Evolutionary conservation across 2,888 invertebrate species (phyloP).

Genomic region (Amblyjoppa proteus): DNA sequence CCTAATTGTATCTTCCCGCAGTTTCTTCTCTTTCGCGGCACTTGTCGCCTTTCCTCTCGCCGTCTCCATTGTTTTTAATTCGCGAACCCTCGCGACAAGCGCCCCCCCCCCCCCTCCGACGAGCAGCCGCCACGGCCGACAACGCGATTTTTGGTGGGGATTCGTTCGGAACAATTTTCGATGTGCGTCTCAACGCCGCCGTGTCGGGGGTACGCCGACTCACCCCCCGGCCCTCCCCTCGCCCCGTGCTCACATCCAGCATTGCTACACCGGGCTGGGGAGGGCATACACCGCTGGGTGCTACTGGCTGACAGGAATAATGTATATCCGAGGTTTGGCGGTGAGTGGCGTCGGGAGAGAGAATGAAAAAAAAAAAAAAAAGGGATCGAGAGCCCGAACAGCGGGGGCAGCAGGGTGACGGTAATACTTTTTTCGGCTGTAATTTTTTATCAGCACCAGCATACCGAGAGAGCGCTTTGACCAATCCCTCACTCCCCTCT

Average conservation of each 20-base stretch:
- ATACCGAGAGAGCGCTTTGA: slow-evolving; percentile 77
- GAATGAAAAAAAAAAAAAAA: slow-evolving; percentile 51
- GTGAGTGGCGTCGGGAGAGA: slow-evolving; percentile 74
- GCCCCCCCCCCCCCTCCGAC: not conserved
- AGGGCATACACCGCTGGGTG: slow-evolving; percentile 68
- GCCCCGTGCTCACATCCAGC: slow-evolving; percentile 9
- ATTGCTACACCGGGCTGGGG: slow-evolving; percentile 49
- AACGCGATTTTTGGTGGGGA: slow-evolving; percentile 42
- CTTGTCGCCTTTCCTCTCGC: slow-evolving; percentile 12
- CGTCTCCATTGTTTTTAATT: slow-evolving; percentile 52
- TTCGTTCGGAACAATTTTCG: slow-evolving; percentile 80
- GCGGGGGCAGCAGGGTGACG: slow-evolving; percentile 71
- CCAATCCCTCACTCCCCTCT: slow-evolving; percentile 78
- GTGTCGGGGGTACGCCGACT: slow-evolving; percentile 50
- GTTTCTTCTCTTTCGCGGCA: not conserved
- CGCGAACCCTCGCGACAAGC: slow-evolving; percentile 30
- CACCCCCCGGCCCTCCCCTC: not conserved
- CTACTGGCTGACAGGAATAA: slow-evolving; percentile 78
- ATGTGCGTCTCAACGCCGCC: slow-evolving; percentile 68
- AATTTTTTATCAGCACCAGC: slow-evolving; percentile 82
- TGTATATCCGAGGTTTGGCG: slow-evolving; percentile 80
- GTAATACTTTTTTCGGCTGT: slow-evolving; percentile 81
- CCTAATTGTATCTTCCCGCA: not conserved
- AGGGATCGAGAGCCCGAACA: slow-evolving; percentile 59
- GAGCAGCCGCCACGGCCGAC: slow-evolving; percentile 25